A percentile compares a stretch with the other conserved stretches of the same genome.
These are phyloP conservation scores for Zaprionus inermis DNA, from an alignment of 1,140 invertebrate genomes.

Conservation along the genomic window DNA sequence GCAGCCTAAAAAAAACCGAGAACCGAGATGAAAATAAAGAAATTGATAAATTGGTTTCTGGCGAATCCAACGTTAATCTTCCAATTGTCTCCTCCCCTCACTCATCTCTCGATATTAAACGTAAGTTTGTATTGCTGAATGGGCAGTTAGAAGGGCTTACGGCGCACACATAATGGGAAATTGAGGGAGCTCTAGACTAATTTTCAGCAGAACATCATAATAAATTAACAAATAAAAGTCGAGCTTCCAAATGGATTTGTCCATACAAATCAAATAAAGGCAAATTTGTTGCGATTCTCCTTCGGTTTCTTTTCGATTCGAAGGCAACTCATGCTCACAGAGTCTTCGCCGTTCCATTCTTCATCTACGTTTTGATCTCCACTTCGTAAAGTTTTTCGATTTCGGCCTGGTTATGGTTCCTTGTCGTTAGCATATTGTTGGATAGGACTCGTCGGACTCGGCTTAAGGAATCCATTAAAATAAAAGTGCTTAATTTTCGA, in stretches of 20 bases:
- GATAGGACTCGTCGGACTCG: constrained; percentile 18
- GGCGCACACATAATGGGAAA: constrained; percentile 68
- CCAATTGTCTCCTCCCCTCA: constrained; percentile 5
- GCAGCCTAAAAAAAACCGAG: neutral
- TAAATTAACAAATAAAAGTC: constrained; percentile 81
- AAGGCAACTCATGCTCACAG: neutral
- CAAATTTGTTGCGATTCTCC: constrained; percentile 63
- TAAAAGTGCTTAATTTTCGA: constrained; percentile 72
- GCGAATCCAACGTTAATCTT: constrained; percentile 50
- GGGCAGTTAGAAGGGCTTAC: constrained; percentile 65
- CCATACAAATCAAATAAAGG: constrained; percentile 66
- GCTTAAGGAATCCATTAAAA: constrained; percentile 73
- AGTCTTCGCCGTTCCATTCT: neutral
- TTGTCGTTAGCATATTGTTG: constrained; percentile 31
- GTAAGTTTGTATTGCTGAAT: constrained; percentile 49
- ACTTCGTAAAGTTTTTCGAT: constrained; percentile 9
- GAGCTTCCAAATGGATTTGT: constrained; percentile 64
- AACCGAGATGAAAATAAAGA: constrained; percentile 37
- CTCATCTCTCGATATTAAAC: constrained; percentile 21
- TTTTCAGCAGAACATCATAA: constrained; percentile 78
- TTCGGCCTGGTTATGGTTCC: neutral
- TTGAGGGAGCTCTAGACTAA: constrained; percentile 72
- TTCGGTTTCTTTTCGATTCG: constrained; percentile 3
- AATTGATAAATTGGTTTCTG: constrained; percentile 68
- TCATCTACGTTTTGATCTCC: neutral